Evolutionary conservation across 53 echinoderm and acorn worm species (phyloP).

Genomic region (Paelopatides confundens): DNA sequence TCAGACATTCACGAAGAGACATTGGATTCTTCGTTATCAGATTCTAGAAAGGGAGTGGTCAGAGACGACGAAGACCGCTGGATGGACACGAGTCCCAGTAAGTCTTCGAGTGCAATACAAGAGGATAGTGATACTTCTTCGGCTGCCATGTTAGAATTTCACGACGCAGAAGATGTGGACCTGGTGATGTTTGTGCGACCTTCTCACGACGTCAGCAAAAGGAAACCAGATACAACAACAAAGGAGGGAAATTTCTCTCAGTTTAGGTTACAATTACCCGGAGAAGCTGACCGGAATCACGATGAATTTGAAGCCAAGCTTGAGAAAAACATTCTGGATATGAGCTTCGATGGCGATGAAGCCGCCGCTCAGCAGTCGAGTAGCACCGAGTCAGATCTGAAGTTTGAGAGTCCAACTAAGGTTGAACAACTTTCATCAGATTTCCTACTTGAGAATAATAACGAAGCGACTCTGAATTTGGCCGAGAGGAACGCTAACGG

Average conservation of each 20-base stretch:
- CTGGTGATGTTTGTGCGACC: conserved; percentile 2
- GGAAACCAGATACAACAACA: not conserved
- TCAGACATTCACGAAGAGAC: conserved; percentile 30
- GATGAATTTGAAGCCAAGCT: conserved; percentile 27
- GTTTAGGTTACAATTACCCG: not conserved
- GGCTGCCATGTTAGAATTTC: not conserved
- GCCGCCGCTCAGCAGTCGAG: not conserved
- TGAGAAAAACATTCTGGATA: not conserved
- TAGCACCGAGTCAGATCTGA: not conserved
- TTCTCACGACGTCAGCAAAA: not conserved
- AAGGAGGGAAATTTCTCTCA: not conserved
- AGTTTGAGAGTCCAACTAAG: not conserved
- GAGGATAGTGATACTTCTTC: conserved; percentile 35
- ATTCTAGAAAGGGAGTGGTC: not conserved
- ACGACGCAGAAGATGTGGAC: not conserved
- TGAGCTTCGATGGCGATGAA: conserved; percentile 38
- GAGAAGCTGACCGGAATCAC: not conserved
- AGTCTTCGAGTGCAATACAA: conserved; percentile 44
- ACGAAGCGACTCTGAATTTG: not conserved
- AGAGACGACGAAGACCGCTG: not conserved
- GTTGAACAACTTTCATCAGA: not conserved
- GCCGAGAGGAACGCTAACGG: not conserved
- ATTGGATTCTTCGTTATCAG: not conserved
- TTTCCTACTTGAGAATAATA: not conserved
- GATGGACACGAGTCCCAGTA: conserved; percentile 45